These are phyloP conservation scores for Muricea muricata DNA, from an alignment of 92 coral and sea anemone genomes.

Conservation along the genomic window DNA sequence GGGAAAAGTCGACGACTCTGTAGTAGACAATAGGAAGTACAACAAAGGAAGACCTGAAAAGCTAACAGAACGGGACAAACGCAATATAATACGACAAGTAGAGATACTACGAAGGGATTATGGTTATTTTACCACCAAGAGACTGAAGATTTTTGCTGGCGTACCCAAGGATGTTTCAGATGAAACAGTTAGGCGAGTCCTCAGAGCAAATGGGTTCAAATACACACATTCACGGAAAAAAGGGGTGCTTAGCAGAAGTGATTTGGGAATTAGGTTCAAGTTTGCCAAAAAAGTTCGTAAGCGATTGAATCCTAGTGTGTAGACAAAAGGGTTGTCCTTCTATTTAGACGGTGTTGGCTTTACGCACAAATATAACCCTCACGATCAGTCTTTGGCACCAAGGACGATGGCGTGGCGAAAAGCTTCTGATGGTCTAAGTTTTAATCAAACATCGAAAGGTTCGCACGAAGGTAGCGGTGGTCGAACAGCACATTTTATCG, in stretches of 20 bases:
- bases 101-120: conserved; percentile 21
- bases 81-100: neutral
- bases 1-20: conserved; percentile 1
- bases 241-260: too few relatives aligned
- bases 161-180: neutral
- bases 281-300: neutral
- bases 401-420: conserved; percentile 53
- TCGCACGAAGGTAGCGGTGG: too few relatives aligned
- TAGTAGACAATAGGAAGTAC: neutral
- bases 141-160: neutral
- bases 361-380: conserved; percentile 37
- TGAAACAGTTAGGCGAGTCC: conserved; percentile 8
- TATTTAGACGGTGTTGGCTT: conserved; percentile 66
- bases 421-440: conserved; percentile 1
- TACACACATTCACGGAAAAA: neutral
- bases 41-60: conserved; percentile 1
- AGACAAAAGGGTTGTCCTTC: conserved; percentile 50
- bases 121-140: neutral
- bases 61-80: neutral
- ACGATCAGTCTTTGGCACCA: too few relatives aligned
- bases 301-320: neutral
- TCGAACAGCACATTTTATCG: too few relatives aligned
- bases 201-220: too few relatives aligned
- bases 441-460: neutral
- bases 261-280: too few relatives aligned